Conservation (phyloP, 2,888 invertebrate species). For the Meiosimyza decipiens region DNA sequence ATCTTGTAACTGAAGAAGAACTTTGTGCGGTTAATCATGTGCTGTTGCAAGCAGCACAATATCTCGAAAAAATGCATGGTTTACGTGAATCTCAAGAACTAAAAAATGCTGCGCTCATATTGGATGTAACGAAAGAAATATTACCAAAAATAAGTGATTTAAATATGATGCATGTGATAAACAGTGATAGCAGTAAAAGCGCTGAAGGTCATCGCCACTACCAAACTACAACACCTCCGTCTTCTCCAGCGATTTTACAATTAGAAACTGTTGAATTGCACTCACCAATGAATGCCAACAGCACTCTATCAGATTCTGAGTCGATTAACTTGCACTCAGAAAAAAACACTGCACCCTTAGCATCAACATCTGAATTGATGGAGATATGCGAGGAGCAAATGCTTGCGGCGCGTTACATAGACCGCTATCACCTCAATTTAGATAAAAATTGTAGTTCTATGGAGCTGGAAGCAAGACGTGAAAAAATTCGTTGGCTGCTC, state of each 20-base stretch:
- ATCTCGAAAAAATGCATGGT: conserved; percentile 63
- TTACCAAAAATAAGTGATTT: conserved; percentile 6
- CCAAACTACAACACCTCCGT: not conserved
- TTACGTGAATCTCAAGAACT: conserved; percentile 41
- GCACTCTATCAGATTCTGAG: not conserved
- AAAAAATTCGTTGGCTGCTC: conserved; percentile 66
- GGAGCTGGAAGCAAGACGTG: conserved; percentile 66
- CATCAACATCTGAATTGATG: conserved; percentile 49
- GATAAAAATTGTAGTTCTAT: conserved; percentile 66
- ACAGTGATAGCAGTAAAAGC: conserved; percentile 5
- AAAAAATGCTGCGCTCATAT: not conserved
- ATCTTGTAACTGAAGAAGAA: conserved; percentile 37
- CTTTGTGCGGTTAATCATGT: conserved; percentile 56
- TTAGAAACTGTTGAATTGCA: conserved; percentile 10
- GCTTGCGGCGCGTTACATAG: conserved; percentile 55
- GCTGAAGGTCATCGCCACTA: not conserved
- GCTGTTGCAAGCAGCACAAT: conserved; percentile 59
- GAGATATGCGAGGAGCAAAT: conserved; percentile 58
- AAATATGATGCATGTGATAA: conserved; percentile 9
- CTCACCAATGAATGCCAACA: not conserved
- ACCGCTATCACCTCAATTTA: conserved; percentile 64
- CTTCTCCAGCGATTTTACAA: conserved; percentile 14
- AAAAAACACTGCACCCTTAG: conserved; percentile 35
- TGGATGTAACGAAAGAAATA: not conserved
- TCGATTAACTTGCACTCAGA: conserved; percentile 39